phyloP scores from a whole-genome alignment of 2,888 invertebrate species.

The Listrodromus nycthemerus region DNA sequence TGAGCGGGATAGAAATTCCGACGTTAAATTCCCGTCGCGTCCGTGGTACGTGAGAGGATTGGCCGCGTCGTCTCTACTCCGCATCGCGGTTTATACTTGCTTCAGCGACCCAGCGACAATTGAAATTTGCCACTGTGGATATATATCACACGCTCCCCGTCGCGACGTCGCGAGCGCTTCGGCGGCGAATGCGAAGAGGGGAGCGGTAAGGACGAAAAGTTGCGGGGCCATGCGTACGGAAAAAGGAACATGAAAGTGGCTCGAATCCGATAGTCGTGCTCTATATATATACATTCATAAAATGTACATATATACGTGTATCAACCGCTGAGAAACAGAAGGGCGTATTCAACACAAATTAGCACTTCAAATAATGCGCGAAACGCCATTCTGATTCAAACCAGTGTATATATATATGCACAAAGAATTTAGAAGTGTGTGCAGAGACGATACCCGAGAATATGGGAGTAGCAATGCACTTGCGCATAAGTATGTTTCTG shows the following conservation, averaged over 20 bases:
- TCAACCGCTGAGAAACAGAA: neutral
- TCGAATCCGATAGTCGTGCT: neutral
- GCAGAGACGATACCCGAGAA: neutral
- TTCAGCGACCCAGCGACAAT: conserved; percentile 32
- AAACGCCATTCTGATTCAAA: too few species aligned
- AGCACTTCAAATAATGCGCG: too few species aligned
- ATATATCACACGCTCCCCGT: conserved; percentile 46
- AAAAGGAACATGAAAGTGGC: conserved; percentile 42
- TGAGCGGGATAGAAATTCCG: neutral
- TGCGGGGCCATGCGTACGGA: conserved; percentile 1
- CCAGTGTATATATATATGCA: neutral
- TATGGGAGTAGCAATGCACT: neutral
- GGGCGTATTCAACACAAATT: too few species aligned
- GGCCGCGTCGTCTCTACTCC: neutral
- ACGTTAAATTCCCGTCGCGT: conserved; percentile 42
- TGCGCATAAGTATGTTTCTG: neutral
- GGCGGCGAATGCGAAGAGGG: conserved; percentile 1
- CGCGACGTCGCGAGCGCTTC: conserved; percentile 30
- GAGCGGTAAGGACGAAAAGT: conserved; percentile 21
- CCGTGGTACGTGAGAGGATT: conserved; percentile 45
- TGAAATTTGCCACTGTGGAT: conserved; percentile 48
- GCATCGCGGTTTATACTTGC: neutral
- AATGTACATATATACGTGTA: neutral
- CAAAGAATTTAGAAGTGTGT: neutral
- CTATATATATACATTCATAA: neutral